Evolutionary conservation across 2,113 vertebrate species (phyloP).

Genomic region (Gulo gulo): DNA sequence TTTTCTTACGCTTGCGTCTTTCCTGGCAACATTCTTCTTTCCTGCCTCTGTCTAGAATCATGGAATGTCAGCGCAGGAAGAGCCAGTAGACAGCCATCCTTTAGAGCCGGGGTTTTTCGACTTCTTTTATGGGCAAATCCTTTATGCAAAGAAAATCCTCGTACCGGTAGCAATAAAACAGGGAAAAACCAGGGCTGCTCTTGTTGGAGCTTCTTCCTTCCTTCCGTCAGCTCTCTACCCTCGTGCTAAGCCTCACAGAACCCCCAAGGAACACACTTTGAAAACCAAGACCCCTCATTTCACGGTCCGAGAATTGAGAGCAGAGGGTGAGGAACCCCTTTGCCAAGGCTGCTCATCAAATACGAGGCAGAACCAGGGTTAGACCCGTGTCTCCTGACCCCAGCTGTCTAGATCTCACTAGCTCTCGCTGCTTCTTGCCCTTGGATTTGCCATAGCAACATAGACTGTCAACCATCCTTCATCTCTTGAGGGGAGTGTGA

Average conservation of each 20-base stretch:
- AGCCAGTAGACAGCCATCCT: not conserved
- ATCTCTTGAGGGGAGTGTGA: not conserved
- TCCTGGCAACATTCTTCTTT: conserved; percentile 57
- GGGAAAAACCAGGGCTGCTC: not conserved
- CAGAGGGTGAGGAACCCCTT: not conserved
- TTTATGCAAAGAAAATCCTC: not conserved
- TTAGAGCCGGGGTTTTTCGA: not conserved
- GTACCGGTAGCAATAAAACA: not conserved
- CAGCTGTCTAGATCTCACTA: fast-evolving
- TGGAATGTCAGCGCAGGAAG: not conserved
- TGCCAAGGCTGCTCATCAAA: not conserved
- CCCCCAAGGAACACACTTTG: not conserved
- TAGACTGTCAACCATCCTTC: not conserved
- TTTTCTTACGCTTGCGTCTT: conserved; percentile 36
- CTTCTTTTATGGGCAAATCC: conserved; percentile 2
- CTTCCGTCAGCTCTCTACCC: not conserved
- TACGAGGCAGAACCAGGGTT: not conserved
- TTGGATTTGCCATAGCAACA: not conserved
- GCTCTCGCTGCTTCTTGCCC: not conserved
- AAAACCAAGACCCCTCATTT: not conserved
- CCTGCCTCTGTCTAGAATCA: not conserved
- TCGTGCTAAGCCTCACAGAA: not conserved
- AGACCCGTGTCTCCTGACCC: not conserved
- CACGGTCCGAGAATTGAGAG: not conserved
- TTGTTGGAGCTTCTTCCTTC: not conserved